Base-by-base conservation (phyloP, 2,888 invertebrate genomes). In the Eupithecia exiguata region DNA sequence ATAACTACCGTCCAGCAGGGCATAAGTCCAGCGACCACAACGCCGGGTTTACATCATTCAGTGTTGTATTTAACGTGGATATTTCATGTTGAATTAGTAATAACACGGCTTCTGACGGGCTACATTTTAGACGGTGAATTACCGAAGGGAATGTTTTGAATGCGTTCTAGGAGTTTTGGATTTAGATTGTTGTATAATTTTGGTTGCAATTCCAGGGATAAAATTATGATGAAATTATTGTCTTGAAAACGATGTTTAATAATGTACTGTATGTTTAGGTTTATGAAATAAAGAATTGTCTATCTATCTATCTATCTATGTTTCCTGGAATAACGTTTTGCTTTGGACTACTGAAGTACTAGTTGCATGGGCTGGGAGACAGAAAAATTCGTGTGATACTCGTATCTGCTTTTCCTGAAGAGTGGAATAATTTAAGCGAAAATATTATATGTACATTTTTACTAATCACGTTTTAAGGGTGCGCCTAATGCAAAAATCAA, bases 11-110 rank as follows among this genome's bases (percentile, higher is more conserved):
- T 84, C 88, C 87, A 85, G 86, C 86, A 85, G 88, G 86, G 88
- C 91, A 92, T 93, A 92, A 92, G 91, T 92, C 91, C 87, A 85
- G 86, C 84, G 85, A 90, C 92, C 92, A 89, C 92, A 92, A 84
- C 79, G 81, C 76, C 77, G 76, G 84, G 83, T 83, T 83, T 86
- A 86, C 88, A 89, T 89, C 89, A 89, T 86, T 91, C 87, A 77
- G 83, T 86, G 86, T 82, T 81, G 84, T 84, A 84, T 83, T 85
- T 84, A 83, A 84, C 88, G 82, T 83, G 80, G 81, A 83, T 85
- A 81, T 83, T 84, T 83, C 80, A 78, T 82, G 78, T 78, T 79
- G 80, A 79, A 79, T 79, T 77, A 80, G 76, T 80, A 77, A 79
- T 80, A 80, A 77, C 79, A 75, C 71, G 79, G 76, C 80, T 78